Conservation (phyloP, 2,113 vertebrate species). For the Mesitornis unicolor region DNA sequence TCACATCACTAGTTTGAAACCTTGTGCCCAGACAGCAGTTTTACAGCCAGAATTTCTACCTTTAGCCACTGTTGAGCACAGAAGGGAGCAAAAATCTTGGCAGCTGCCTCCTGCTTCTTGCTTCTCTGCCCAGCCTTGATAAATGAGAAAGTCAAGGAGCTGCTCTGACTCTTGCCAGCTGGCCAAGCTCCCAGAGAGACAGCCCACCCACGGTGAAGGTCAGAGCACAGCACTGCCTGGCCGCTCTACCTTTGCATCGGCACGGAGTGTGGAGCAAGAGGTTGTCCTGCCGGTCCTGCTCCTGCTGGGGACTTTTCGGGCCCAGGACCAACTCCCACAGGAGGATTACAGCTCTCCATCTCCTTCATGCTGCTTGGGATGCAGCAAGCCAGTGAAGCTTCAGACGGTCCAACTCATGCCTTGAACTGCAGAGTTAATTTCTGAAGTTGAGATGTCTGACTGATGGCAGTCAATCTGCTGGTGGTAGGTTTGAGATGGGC, state of each 20-base stretch:
- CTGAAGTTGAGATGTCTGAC: background rate
- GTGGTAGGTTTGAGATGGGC: background rate
- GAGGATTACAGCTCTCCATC: background rate
- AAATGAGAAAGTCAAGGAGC: conserved; percentile 15
- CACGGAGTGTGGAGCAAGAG: background rate
- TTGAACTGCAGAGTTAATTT: background rate
- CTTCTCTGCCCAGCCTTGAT: background rate
- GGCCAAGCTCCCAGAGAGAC: background rate
- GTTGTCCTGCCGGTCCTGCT: background rate
- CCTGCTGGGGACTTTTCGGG: background rate
- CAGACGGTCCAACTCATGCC: background rate
- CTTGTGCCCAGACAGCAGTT: background rate
- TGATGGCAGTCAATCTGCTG: background rate
- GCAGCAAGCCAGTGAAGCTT: background rate
- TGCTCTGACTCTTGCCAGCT: background rate
- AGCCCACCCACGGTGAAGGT: background rate
- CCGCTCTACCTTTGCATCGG: background rate
- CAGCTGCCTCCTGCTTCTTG: background rate
- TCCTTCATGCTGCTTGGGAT: background rate
- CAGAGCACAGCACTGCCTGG: rapidly evolving
- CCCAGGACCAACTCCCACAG: rapidly evolving
- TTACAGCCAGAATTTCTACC: background rate
- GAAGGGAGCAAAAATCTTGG: conserved; percentile 12
- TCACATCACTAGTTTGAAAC: background rate
- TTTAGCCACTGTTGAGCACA: background rate